These are phyloP conservation scores for Melinaea marsaeus DNA, from an alignment of 2,888 invertebrate species.

Conservation along the genomic window DNA sequence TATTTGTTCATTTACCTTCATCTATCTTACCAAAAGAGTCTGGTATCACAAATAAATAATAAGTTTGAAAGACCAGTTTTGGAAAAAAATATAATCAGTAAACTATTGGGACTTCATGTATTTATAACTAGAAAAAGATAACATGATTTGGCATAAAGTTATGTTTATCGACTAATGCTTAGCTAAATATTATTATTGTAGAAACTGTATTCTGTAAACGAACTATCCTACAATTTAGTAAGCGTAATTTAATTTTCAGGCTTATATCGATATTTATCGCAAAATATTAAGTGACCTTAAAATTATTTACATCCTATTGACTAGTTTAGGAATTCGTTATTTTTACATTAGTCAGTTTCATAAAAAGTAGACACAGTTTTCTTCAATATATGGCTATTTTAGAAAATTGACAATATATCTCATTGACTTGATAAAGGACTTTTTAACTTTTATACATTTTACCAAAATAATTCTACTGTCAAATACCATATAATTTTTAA, in stretches of 20 bases:
- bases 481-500: not conserved
- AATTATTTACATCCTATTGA: conserved; percentile 38
- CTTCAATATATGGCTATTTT: not conserved
- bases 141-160: conserved; percentile 1
- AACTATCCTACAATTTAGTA: conserved; percentile 47
- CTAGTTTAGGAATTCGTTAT: conserved; percentile 50
- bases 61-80: too few relatives aligned
- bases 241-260: conserved; percentile 68
- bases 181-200: conserved; percentile 4
- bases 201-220: conserved; percentile 21
- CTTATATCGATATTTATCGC: conserved; percentile 37
- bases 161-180: not conserved
- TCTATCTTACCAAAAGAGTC: too few relatives aligned
- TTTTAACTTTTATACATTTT: not conserved
- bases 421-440: not conserved
- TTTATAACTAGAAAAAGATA: not conserved
- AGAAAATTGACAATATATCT: conserved; percentile 1
- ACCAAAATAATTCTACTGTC: not conserved
- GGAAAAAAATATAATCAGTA: too few relatives aligned
- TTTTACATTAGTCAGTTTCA: conserved; percentile 28
- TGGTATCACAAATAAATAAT: too few relatives aligned
- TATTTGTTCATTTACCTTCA: too few relatives aligned
- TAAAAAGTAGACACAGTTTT: conserved; percentile 15
- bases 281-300: conserved; percentile 20
- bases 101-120: too few relatives aligned